These are phyloP conservation scores for Meiosimyza decipiens DNA, from an alignment of 2,888 invertebrate genomes.

Conservation along the genomic window DNA sequence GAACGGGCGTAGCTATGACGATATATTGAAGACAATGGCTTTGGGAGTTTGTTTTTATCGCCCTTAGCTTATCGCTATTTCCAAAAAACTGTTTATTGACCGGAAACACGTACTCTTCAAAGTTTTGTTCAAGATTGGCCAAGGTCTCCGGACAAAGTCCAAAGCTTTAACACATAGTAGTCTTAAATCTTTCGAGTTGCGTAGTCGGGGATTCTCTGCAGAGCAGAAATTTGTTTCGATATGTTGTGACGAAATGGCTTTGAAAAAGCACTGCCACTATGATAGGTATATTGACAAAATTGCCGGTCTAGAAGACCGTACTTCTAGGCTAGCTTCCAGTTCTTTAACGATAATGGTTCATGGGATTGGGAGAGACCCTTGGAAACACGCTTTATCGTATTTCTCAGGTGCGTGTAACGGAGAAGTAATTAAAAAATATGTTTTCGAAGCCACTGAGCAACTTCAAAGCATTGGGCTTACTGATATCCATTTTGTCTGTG, in stretches of 20 bases:
- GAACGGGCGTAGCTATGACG: no score
- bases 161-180: no score
- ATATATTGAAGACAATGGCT: no score
- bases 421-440: constrained; percentile 1
- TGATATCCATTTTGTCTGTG: constrained; percentile 30
- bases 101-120: no score
- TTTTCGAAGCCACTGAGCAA: background rate
- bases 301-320: constrained; percentile 3
- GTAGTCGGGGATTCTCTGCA: constrained; percentile 5
- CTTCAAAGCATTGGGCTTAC: background rate
- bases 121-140: no score
- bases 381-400: constrained; percentile 3
- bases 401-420: constrained; percentile 1
- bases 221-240: constrained; percentile 6
- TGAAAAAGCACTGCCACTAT: background rate
- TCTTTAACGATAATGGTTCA: background rate
- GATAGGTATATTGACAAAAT: background rate
- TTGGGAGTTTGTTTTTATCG: no score
- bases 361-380: background rate
- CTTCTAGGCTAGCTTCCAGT: no score
- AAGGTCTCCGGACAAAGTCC: no score
- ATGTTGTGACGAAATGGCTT: constrained; percentile 1
- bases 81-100: no score
- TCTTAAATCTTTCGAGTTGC: background rate
- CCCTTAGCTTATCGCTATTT: no score